Evolutionary conservation across 2,888 invertebrate genomes (phyloP).

Genomic region (Eledone cirrhosa): DNA sequence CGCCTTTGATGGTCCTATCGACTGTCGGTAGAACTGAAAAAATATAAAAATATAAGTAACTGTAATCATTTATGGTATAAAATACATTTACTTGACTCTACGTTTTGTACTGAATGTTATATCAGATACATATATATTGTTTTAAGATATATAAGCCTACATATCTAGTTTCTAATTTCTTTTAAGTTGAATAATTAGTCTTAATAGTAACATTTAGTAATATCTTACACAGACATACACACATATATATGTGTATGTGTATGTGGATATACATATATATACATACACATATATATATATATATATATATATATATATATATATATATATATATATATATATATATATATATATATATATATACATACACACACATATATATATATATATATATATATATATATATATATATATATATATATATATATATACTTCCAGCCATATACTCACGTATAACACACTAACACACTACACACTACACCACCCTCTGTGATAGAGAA

Average conservation of each 20-base stretch:
- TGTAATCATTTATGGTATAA: too few relatives aligned
- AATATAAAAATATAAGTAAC: too few relatives aligned
- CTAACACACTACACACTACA: neutral
- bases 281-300: neutral
- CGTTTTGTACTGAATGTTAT: too few relatives aligned
- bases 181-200: too few relatives aligned
- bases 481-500: too few relatives aligned
- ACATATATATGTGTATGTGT: slow-evolving; percentile 15
- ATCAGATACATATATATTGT: too few relatives aligned
- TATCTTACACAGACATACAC: neutral
- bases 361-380: neutral
- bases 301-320: slow-evolving; percentile 15
- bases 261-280: neutral
- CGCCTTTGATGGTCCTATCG: too few relatives aligned
- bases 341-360: slow-evolving; percentile 18
- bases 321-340: neutral
- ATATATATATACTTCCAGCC: slow-evolving; percentile 9
- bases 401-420: neutral
- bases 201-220: too few relatives aligned
- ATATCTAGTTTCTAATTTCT: too few relatives aligned
- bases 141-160: too few relatives aligned
- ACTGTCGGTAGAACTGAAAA: too few relatives aligned
- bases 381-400: neutral
- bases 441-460: neutral
- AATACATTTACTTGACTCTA: too few relatives aligned